These are phyloP conservation scores for Mythimna pallens DNA, from an alignment of 2,888 invertebrate species.

Conservation along the genomic window DNA sequence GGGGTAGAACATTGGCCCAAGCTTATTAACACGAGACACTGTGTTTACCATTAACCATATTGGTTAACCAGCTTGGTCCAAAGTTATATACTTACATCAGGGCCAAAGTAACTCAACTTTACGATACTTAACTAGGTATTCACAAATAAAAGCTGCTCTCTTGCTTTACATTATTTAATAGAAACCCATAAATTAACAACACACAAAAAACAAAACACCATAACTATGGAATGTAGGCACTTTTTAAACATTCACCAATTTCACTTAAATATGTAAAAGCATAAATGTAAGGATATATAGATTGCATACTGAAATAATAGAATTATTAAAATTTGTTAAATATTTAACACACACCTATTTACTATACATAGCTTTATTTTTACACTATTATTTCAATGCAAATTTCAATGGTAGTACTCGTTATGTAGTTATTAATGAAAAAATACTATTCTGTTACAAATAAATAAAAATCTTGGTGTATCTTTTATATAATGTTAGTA, in stretches of 20 bases:
- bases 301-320: slow-evolving; percentile 47
- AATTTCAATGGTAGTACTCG: slow-evolving; percentile 53
- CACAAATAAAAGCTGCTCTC: slow-evolving; percentile 54
- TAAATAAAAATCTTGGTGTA: slow-evolving; percentile 47
- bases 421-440: slow-evolving; percentile 33
- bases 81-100: too few species aligned
- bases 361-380: slow-evolving; percentile 40
- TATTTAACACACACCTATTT: slow-evolving; percentile 55
- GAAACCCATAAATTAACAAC: slow-evolving; percentile 76
- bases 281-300: slow-evolving; percentile 42
- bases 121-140: background rate
- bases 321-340: slow-evolving; percentile 48
- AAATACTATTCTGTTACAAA: slow-evolving; percentile 45
- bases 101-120: too few species aligned
- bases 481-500: slow-evolving; percentile 44
- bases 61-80: too few species aligned
- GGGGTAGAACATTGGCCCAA: too few species aligned
- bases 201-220: slow-evolving; percentile 75
- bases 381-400: slow-evolving; percentile 44
- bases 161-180: slow-evolving; percentile 72
- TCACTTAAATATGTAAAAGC: slow-evolving; percentile 47
- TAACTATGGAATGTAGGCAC: slow-evolving; percentile 87
- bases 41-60: too few species aligned
- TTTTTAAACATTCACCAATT: slow-evolving; percentile 70
- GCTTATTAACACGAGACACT: too few species aligned